These are phyloP conservation scores for Latrodectus hesperus DNA, from an alignment of 2,888 invertebrate genomes.

Conservation along the genomic window DNA sequence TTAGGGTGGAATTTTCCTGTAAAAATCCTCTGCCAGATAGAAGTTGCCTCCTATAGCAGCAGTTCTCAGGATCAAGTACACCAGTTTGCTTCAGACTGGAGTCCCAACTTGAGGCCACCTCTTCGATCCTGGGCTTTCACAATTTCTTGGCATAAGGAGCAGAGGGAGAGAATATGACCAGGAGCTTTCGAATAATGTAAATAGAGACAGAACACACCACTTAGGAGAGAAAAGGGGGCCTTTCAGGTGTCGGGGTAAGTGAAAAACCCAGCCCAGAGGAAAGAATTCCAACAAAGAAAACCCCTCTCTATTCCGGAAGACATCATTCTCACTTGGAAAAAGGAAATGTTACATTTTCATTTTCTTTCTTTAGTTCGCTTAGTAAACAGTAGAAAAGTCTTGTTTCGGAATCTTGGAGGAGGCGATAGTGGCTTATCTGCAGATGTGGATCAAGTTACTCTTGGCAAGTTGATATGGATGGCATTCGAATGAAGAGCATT, in stretches of 20 bases:
- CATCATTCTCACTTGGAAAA: conserved; percentile 20
- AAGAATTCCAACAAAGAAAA: conserved; percentile 33
- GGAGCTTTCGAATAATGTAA: conserved; percentile 31
- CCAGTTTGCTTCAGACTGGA: too few relatives aligned
- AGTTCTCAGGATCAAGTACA: not conserved
- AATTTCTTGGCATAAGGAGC: not conserved
- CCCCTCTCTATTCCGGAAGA: conserved; percentile 16
- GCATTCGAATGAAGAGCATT: not conserved
- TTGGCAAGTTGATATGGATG: not conserved
- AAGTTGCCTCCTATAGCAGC: not conserved
- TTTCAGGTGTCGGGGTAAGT: conserved; percentile 31
- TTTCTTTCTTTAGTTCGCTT: conserved; percentile 8
- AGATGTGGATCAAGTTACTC: not conserved
- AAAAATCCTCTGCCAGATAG: not conserved
- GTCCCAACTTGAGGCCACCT: not conserved
- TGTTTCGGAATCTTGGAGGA: not conserved
- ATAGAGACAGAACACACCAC: conserved; percentile 53
- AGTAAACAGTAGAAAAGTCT: not conserved
- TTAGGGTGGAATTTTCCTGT: too few relatives aligned
- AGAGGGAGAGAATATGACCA: not conserved
- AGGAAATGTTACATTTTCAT: conserved; percentile 36
- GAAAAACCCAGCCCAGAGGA: conserved; percentile 27
- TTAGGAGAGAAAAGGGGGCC: conserved; percentile 24
- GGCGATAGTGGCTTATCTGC: conserved; percentile 7
- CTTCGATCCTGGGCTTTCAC: conserved; percentile 1